Evolutionary conservation across 2,113 vertebrate genomes (phyloP), one percentile per base, ranked within the genome.

Genomic region (Myrmecophaga tridactyla): DNA sequence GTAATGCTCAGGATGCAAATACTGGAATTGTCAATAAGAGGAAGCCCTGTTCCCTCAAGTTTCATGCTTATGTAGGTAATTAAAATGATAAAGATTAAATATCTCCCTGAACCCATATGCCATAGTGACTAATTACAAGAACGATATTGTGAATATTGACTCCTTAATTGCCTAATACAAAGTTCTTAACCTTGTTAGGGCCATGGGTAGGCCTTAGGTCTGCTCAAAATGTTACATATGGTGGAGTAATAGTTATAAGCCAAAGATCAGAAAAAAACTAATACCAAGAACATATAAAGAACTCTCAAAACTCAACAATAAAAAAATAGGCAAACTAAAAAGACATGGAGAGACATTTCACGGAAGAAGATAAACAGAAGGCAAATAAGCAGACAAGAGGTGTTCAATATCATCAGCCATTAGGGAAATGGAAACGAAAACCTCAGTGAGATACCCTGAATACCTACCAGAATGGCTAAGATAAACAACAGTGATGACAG

Each of bases 371-470:
- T 20, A 80, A 0, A 41, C 3, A 56, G 25, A 39, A 25, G 31
- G n/a, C 31, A 53, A 78, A 7, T 1, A 58, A 73, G 34, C 18
- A 46, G 9, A 62, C 0, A 17, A 20, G 60, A 80, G 46, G 18
- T 27, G 3, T 1, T 43, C 36, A 36, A 31, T 29, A n/a, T 29
- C 23, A 29, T 25, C 0, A n/a, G 34, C 31, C 9, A 2, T 39
- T 11, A n/a, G 4, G 3, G 63, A 80, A 53, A 94, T 3, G 21
- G 15, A 60, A 53, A 56, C 43, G 23, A 53, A 51, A 77, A 46
- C 20, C 36, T n/a, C n/a, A 17, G 9, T 6, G 65, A 65, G 69
- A 1, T 0, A 11, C 11, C 17, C 41, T 3, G 4, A 9, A 23
- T 1, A 14, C 6, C n/a, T 48, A 9, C 12, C 41, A 69, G 58